phyloP scores from a whole-genome alignment of 2,797 vertebrate genomes.

The Notolabrus celidotus region DNA sequence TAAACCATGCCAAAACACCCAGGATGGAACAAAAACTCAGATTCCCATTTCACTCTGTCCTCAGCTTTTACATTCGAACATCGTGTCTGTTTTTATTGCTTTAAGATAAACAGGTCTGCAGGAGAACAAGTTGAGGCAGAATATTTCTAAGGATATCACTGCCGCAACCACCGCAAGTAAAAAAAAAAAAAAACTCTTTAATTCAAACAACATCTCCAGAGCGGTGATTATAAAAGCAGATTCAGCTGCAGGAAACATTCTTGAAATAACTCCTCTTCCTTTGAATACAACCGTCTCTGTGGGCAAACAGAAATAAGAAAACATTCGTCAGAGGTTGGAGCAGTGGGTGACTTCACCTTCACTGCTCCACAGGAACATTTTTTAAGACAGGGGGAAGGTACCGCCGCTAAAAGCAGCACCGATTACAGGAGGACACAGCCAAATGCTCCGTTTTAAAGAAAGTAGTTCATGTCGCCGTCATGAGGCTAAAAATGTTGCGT shows the following conservation, averaged over 20 bases:
- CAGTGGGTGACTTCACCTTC: conserved; percentile 69
- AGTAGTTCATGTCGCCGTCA: conserved; percentile 32
- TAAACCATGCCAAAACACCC: conserved; percentile 60
- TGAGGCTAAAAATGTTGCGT: conserved; percentile 51
- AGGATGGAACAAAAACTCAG: conserved; percentile 46
- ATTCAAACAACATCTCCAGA: conserved; percentile 31
- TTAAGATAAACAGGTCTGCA: conserved; percentile 21
- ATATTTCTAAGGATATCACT: conserved; percentile 17
- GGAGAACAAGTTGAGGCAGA: conserved; percentile 3
- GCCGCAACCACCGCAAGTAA: conserved; percentile 14
- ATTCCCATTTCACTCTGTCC: conserved; percentile 44
- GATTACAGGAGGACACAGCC: no score
- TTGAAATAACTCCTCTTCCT: conserved; percentile 76
- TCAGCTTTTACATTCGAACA: conserved; percentile 11
- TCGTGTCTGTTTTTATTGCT: conserved; percentile 44
- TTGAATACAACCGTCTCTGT: conserved; percentile 66
- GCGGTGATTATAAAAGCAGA: conserved; percentile 79
- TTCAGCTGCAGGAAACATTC: conserved; percentile 72
- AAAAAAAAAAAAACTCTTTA: background rate
- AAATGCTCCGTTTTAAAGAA: conserved; percentile 34
- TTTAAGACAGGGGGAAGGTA: conserved; percentile 45
- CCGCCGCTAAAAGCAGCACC: conserved; percentile 63
- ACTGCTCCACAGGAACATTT: conserved; percentile 57
- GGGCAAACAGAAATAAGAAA: conserved; percentile 75
- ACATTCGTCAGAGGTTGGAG: conserved; percentile 65